Conservation (phyloP, 2,888 invertebrate species). For the Podabrus alpinus region DNA sequence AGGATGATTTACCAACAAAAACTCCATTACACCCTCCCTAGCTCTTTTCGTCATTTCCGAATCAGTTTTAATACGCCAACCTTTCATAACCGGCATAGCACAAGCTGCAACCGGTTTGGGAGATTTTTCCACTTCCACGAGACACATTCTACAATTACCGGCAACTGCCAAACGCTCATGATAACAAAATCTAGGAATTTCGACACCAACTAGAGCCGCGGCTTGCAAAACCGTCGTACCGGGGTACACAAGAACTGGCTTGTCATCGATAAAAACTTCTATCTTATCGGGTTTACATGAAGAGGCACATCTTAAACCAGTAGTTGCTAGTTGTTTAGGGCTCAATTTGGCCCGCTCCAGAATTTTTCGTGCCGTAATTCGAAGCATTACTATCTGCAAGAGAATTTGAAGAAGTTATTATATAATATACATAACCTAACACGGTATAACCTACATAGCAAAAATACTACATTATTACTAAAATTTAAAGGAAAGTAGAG, state of each 20-base stretch:
- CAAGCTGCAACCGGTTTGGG: conserved; percentile 98
- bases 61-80: conserved; percentile 95
- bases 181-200: conserved; percentile 99
- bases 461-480: background rate
- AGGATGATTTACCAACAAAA: conserved; percentile 96
- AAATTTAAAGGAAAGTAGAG: background rate
- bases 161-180: conserved; percentile 98
- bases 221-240: conserved; percentile 97
- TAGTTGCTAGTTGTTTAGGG: conserved; percentile 44
- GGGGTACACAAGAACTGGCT: conserved; percentile 89
- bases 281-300: conserved; percentile 67
- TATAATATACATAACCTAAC: background rate
- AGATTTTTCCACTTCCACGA: conserved; percentile 98
- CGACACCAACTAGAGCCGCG: conserved; percentile 92
- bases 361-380: conserved; percentile 74
- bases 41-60: conserved; percentile 81
- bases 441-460: background rate
- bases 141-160: conserved; percentile 99
- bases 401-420: background rate
- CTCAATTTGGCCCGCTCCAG: conserved; percentile 54
- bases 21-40: conserved; percentile 96
- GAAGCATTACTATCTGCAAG: conserved; percentile 66
- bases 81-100: conserved; percentile 99
- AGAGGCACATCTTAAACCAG: conserved; percentile 38
- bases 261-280: conserved; percentile 97